Percentiles rank a stretch among this genome's conserved stretches.
Conservation (phyloP, 2,797 vertebrate species). For the Gastrophryne carolinensis region DNA sequence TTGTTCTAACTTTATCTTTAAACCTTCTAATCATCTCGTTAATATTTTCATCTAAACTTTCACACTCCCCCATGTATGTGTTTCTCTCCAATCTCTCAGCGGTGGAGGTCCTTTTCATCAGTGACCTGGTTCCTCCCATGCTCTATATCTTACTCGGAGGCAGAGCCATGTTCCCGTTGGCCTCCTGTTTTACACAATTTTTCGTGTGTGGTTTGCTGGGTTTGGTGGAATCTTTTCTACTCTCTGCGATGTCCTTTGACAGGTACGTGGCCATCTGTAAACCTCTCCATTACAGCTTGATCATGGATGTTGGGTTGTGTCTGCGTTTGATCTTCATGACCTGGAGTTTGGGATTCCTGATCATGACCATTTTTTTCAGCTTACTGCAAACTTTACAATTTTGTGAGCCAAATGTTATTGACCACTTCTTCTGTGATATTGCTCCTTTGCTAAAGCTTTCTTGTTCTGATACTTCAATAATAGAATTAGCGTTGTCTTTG, state of each 20-base stretch:
- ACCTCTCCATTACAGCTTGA: not conserved
- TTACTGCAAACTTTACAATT: not conserved
- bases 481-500: not conserved
- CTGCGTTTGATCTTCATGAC: not conserved
- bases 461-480: not conserved
- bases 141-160: not conserved
- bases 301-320: not conserved
- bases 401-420: not conserved
- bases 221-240: not conserved
- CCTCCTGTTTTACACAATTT: not conserved
- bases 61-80: constrained; percentile 2
- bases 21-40: not conserved
- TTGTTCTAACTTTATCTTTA: not conserved
- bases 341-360: not conserved
- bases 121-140: not conserved
- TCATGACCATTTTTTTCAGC: not conserved
- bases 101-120: not conserved
- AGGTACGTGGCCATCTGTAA: constrained; percentile 23
- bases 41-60: not conserved
- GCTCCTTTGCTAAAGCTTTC: not conserved
- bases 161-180: not conserved
- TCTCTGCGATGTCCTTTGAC: constrained; percentile 15
- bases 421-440: not conserved
- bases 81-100: constrained; percentile 4
- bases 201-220: not conserved